A percentile compares a stretch with the other conserved stretches of the same genome.
phyloP scores from a whole-genome alignment of 2,113 vertebrate genomes.

The Sinosuthora webbiana region DNA sequence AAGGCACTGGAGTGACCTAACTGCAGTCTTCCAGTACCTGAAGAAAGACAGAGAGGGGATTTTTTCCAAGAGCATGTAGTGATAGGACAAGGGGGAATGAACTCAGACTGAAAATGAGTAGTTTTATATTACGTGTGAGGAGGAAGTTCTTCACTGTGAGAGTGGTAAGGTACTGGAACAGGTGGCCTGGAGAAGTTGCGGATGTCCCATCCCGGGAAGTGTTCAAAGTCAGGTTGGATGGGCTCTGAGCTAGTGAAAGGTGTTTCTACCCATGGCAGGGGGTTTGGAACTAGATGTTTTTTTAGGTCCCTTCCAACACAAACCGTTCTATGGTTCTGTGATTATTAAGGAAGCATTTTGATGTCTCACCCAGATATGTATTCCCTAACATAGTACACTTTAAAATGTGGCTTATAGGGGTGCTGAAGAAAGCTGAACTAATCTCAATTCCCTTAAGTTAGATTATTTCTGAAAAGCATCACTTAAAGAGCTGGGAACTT shows the following conservation, averaged over 20 bases:
- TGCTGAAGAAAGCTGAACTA: background rate
- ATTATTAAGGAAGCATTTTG: background rate
- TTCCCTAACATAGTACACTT: background rate
- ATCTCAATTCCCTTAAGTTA: background rate
- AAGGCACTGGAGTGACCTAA: background rate
- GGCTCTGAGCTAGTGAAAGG: background rate
- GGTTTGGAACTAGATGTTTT: background rate
- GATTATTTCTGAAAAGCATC: background rate
- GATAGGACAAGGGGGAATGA: background rate
- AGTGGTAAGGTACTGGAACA: background rate
- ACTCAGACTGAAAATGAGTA: background rate
- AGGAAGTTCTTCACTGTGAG: background rate
- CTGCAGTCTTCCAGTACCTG: background rate
- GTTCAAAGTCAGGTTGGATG: background rate
- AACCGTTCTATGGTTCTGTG: background rate
- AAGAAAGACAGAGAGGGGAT: background rate
- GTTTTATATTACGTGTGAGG: background rate
- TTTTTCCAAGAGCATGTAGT: background rate
- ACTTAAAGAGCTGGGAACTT: background rate
- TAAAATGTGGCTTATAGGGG: background rate
- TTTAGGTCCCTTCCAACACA: background rate
- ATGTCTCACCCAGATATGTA: background rate
- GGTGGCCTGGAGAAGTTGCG: background rate
- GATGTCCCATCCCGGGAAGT: rapidly evolving
- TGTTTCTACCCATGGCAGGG: background rate